These are phyloP conservation scores for Synchiropus splendidus DNA, from an alignment of 2,113 vertebrate species.

Conservation along the genomic window DNA sequence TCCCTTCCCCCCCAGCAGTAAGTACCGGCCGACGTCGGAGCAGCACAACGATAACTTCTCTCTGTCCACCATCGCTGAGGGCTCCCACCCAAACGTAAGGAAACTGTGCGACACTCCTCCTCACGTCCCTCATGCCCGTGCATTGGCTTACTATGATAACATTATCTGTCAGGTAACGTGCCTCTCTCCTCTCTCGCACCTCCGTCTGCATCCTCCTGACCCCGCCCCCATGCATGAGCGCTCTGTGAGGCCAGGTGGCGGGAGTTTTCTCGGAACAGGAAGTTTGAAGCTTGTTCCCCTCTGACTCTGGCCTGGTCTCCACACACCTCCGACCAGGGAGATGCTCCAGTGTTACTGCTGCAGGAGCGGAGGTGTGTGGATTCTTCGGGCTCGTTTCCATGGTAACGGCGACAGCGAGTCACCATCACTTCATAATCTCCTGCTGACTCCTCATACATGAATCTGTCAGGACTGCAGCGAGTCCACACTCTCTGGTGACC, in stretches of 20 bases:
- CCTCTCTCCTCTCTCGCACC: constrained; percentile 66
- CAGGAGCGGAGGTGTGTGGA: too few species aligned
- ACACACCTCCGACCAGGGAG: too few species aligned
- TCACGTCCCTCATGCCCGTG: constrained; percentile 74
- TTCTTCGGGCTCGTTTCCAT: too few species aligned
- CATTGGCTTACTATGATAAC: constrained; percentile 78
- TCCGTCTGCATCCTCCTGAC: constrained; percentile 13
- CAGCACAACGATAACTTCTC: constrained; percentile 99
- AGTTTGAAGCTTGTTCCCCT: too few species aligned
- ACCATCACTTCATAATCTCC: too few species aligned
- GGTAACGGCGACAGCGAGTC: too few species aligned
- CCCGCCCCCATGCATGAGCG: constrained; percentile 57
- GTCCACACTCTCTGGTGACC: neutral
- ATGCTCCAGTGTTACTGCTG: too few species aligned
- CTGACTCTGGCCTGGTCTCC: too few species aligned
- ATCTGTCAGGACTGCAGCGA: too few species aligned
- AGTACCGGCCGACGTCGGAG: constrained; percentile 92
- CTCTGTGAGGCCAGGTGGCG: constrained; percentile 41
- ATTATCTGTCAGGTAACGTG: constrained; percentile 79
- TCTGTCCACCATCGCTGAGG: constrained; percentile 97
- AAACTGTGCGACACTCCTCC: constrained; percentile 69
- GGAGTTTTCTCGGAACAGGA: constrained; percentile 21
- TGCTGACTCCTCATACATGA: too few species aligned
- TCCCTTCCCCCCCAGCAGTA: constrained; percentile 59
- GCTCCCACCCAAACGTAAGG: constrained; percentile 99